Conservation (phyloP, 2,113 vertebrate genomes). For the Suricata suricatta region DNA sequence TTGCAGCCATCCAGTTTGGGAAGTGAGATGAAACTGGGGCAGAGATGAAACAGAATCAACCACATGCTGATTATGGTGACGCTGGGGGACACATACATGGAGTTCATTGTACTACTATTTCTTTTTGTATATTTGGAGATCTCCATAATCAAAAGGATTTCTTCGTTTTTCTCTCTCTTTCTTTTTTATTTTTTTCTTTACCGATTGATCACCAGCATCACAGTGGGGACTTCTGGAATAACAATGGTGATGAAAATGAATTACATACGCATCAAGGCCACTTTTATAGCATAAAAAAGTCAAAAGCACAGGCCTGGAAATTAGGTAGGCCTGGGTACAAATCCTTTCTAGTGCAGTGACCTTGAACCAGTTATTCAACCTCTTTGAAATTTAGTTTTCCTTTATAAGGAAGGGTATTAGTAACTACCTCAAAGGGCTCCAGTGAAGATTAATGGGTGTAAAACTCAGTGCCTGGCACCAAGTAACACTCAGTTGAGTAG, state of each 20-base stretch:
- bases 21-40: not conserved
- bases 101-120: conserved; percentile 46
- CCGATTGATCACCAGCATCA: conserved; percentile 47
- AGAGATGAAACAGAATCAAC: conserved; percentile 34
- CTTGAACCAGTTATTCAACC: not conserved
- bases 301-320: not conserved
- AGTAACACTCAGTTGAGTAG: not conserved
- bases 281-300: not conserved
- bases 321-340: not conserved
- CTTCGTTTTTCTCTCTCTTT: not conserved
- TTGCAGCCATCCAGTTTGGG: conserved; percentile 39
- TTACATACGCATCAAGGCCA: not conserved
- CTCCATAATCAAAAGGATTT: conserved; percentile 50
- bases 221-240: conserved; percentile 6
- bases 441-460: not conserved
- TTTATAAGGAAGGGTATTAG: not conserved
- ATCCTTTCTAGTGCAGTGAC: not conserved
- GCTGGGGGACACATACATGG: not conserved
- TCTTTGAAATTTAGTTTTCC: not conserved
- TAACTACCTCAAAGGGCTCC: not conserved
- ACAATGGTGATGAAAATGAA: conserved; percentile 40
- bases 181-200: not conserved
- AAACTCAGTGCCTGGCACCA: not conserved
- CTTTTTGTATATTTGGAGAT: conserved; percentile 20
- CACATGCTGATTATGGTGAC: conserved; percentile 30